These are phyloP conservation scores for Ceramica pisi DNA, from an alignment of 2,888 invertebrate genomes.

Conservation along the genomic window DNA sequence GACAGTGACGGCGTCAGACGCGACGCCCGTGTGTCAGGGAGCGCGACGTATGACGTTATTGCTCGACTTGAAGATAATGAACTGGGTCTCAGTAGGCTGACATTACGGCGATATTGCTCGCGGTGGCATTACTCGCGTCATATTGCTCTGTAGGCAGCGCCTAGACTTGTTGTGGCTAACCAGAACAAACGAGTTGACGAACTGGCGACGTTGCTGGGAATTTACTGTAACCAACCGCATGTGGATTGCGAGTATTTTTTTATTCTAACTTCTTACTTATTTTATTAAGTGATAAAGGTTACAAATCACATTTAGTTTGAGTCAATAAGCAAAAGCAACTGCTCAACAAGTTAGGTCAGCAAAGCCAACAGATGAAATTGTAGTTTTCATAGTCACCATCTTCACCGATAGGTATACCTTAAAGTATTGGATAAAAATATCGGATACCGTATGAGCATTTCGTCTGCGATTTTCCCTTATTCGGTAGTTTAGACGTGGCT, in stretches of 20 bases:
- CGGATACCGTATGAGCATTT: constrained; percentile 13
- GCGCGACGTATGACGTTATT: constrained; percentile 10
- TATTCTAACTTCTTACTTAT: background rate
- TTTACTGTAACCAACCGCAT: background rate
- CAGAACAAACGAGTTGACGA: constrained; percentile 19
- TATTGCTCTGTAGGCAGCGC: constrained; percentile 6
- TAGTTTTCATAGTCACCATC: background rate
- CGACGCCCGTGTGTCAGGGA: constrained; percentile 12
- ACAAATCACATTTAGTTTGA: background rate
- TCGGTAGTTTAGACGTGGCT: constrained; percentile 6
- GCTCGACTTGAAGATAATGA: constrained; percentile 33
- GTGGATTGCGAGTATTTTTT: background rate
- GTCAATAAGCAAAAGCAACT: background rate
- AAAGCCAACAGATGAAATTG: background rate
- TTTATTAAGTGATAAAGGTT: background rate
- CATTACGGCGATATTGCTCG: constrained; percentile 24
- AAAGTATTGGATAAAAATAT: constrained; percentile 22
- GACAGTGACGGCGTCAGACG: constrained; percentile 10
- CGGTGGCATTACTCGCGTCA: constrained; percentile 12
- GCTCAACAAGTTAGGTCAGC: background rate
- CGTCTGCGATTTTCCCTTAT: constrained; percentile 25
- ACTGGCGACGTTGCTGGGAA: background rate
- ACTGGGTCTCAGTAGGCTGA: constrained; percentile 28
- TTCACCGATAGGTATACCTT: constrained; percentile 5
- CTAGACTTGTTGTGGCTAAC: constrained; percentile 20